Conservation (phyloP, 2,797 vertebrate species). For the Hemitrygon akajei region DNA sequence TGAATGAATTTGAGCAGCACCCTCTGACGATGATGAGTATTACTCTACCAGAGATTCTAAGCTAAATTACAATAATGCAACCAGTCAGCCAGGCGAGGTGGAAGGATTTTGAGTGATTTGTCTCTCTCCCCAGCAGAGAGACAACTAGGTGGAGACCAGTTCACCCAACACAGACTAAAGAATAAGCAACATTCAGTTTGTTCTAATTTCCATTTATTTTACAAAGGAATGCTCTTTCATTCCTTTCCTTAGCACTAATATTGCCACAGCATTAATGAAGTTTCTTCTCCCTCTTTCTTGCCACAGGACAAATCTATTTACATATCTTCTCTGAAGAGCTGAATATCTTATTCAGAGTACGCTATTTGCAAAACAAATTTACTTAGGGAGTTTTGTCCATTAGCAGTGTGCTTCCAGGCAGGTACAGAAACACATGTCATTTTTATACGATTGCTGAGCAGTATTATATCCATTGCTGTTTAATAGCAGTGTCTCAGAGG, state of each 20-base stretch:
- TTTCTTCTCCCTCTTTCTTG: neutral
- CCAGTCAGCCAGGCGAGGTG: neutral
- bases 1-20: neutral
- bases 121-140: neutral
- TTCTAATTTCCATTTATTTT: no score
- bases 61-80: neutral
- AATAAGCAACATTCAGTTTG: neutral
- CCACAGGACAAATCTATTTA: neutral
- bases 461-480: neutral
- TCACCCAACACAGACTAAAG: neutral
- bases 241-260: neutral
- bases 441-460: neutral
- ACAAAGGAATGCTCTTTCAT: neutral
- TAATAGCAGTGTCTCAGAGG: neutral
- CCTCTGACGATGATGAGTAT: neutral
- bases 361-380: neutral
- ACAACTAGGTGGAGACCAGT: neutral
- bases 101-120: neutral
- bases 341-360: neutral
- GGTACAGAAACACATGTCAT: neutral
- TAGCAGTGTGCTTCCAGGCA: neutral
- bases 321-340: neutral
- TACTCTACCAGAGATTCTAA: neutral
- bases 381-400: neutral
- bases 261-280: neutral